Evolutionary conservation across 2,113 vertebrate species (phyloP).

Genomic region (Nerophis lumbriciformis): DNA sequence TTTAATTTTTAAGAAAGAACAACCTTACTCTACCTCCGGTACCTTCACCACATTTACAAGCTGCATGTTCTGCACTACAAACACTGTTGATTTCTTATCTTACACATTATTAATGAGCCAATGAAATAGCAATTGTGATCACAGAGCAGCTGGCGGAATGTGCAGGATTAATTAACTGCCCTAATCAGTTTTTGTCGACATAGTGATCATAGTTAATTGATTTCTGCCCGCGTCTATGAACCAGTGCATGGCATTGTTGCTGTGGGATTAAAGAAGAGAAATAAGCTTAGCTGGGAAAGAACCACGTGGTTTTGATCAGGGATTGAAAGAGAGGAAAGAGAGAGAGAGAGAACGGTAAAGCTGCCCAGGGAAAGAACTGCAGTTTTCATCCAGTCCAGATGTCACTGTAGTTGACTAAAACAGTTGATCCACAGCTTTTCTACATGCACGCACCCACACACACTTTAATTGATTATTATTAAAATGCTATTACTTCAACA

Average conservation of each 20-base stretch:
- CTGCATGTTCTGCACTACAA: conserved; percentile 21
- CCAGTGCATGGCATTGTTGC: conserved; percentile 43
- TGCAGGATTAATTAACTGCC: conserved; percentile 42
- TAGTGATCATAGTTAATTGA: conserved; percentile 60
- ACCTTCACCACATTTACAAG: conserved; percentile 17
- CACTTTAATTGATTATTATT: conserved; percentile 14
- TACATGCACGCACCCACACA: conserved; percentile 19
- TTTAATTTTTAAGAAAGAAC: conserved; percentile 10
- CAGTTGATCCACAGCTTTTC: conserved; percentile 53
- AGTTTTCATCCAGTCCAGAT: conserved; percentile 60
- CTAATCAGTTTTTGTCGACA: conserved; percentile 47
- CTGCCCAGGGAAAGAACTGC: conserved; percentile 41
- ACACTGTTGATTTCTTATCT: conserved; percentile 39
- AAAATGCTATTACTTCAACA: conserved; percentile 11
- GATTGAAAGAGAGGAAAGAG: conserved; percentile 33
- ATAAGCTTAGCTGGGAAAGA: conserved; percentile 62
- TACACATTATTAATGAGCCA: conserved; percentile 47
- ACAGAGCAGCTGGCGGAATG: conserved; percentile 4
- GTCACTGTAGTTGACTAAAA: conserved; percentile 59
- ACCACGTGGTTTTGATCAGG: conserved; percentile 59
- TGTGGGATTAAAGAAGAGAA: conserved; percentile 66
- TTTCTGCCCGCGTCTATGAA: conserved; percentile 38
- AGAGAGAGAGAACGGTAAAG: conserved; percentile 28
- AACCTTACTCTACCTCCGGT: conserved; percentile 14
- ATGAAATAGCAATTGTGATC: conserved; percentile 33